Conservation (phyloP, 2,888 invertebrate species). For the Amitus sp. region DNA sequence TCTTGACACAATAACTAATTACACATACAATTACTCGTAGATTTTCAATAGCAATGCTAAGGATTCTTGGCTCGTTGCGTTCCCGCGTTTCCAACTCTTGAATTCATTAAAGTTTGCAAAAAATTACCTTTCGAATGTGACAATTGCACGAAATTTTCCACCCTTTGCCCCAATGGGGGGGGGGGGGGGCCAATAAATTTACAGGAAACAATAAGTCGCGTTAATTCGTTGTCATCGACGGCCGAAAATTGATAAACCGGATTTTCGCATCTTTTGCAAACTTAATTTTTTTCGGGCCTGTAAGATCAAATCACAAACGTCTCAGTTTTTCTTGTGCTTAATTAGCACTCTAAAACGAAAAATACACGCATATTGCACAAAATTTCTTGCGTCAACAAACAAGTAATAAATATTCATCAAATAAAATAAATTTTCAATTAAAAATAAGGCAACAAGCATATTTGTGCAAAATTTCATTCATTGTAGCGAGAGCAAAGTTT, state of each 20-base stretch:
- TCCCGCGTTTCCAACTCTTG: not conserved
- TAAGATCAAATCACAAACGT: constrained; percentile 26
- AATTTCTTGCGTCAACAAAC: not conserved
- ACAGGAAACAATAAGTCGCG: too few relatives aligned
- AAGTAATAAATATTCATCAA: not conserved
- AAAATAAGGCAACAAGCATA: too few relatives aligned
- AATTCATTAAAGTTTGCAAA: not conserved
- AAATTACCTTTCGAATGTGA: not conserved
- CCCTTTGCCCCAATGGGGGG: too few relatives aligned
- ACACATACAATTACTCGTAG: constrained; percentile 45
- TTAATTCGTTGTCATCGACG: constrained; percentile 9
- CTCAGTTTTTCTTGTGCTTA: not conserved
- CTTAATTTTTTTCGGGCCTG: constrained; percentile 21
- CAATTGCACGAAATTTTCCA: too few relatives aligned
- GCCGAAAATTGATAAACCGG: too few relatives aligned
- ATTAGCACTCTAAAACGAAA: not conserved
- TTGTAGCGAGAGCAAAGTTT: not conserved
- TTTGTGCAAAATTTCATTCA: too few relatives aligned
- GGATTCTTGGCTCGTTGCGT: constrained; percentile 1
- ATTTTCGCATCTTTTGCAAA: too few relatives aligned
- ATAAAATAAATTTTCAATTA: not conserved
- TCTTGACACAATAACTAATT: constrained; percentile 57
- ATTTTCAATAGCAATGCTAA: constrained; percentile 35
- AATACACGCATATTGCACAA: constrained; percentile 18
- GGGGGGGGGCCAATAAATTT: too few relatives aligned